Percentiles rank a stretch among this genome's conserved stretches.
Conservation (phyloP, 2,888 invertebrate species). For the Aquatica leii region DNA sequence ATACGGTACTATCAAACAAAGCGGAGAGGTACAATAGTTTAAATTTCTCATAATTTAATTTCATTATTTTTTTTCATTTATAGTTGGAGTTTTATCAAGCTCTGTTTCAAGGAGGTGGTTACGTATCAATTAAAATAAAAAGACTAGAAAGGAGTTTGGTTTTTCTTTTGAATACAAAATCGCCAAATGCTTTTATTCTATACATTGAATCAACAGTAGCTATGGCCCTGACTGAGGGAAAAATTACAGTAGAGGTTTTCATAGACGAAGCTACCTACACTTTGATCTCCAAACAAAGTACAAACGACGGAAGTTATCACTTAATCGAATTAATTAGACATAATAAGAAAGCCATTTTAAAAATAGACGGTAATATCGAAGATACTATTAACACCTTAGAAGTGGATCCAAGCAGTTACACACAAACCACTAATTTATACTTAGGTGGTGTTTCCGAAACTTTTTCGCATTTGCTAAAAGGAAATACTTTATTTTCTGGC, state of each 20-base stretch:
- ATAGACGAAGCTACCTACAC: slow-evolving; percentile 10
- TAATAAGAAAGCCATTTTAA: slow-evolving; percentile 22
- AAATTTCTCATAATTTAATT: not conserved
- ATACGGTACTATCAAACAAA: slow-evolving; percentile 34
- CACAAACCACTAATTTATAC: slow-evolving; percentile 16
- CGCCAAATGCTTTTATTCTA: slow-evolving; percentile 35
- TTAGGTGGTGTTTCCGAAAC: slow-evolving; percentile 28
- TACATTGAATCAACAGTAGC: slow-evolving; percentile 11
- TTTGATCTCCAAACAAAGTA: slow-evolving; percentile 23
- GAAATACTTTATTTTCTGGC: slow-evolving; percentile 63
- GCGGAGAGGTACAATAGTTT: slow-evolving; percentile 29
- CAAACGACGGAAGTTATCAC: slow-evolving; percentile 41
- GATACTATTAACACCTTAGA: slow-evolving; percentile 13
- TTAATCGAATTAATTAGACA: slow-evolving; percentile 34
- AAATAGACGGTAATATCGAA: slow-evolving; percentile 27
- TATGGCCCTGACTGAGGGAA: slow-evolving; percentile 30
- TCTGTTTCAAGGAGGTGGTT: slow-evolving; percentile 82
- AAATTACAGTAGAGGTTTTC: slow-evolving; percentile 20
- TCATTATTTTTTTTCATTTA: slow-evolving; percentile 33
- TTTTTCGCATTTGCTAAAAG: slow-evolving; percentile 9
- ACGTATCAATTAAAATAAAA: slow-evolving; percentile 70
- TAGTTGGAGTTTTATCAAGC: slow-evolving; percentile 65
- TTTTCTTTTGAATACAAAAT: slow-evolving; percentile 38
- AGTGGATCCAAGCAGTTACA: slow-evolving; percentile 6
- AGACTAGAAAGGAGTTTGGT: slow-evolving; percentile 30